These are phyloP conservation scores for Triplophysa tibetana DNA, from an alignment of 2,113 vertebrate species.

Conservation along the genomic window DNA sequence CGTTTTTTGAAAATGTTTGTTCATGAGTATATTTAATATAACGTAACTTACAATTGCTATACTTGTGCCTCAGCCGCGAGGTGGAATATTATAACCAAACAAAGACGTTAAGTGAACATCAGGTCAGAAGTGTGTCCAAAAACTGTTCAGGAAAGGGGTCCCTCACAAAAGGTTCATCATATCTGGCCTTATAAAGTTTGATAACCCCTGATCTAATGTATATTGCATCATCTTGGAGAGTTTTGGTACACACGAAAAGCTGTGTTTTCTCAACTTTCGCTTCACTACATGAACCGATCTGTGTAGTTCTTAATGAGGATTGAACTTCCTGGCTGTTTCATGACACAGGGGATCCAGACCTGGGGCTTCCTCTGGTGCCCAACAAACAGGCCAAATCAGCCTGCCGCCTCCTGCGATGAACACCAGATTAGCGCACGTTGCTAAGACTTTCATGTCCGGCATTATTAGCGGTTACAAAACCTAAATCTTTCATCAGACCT, in stretches of 20 bases:
- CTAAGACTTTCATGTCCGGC: conserved; percentile 54
- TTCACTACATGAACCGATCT: conserved; percentile 1
- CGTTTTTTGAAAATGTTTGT: no score
- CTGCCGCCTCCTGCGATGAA: conserved; percentile 44
- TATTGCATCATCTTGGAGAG: conserved; percentile 5
- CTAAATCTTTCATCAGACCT: conserved; percentile 54
- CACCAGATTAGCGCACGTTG: conserved; percentile 26
- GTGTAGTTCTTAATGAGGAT: conserved; percentile 44
- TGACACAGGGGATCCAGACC: conserved; percentile 20
- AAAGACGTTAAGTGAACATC: no score
- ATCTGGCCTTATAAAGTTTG: no score
- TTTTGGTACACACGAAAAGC: neutral
- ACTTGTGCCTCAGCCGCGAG: no score
- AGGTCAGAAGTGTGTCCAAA: no score
- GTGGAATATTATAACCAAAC: no score
- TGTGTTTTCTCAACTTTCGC: neutral
- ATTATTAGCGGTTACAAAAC: conserved; percentile 56
- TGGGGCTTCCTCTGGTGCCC: conserved; percentile 26
- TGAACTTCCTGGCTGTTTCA: conserved; percentile 35
- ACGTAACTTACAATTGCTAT: no score
- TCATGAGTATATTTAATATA: no score
- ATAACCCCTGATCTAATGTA: no score
- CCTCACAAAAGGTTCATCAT: no score
- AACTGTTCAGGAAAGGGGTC: no score
- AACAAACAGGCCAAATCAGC: conserved; percentile 41